Conservation (phyloP, 2,797 vertebrate genomes). For the Lindbergichthys nudifrons region DNA sequence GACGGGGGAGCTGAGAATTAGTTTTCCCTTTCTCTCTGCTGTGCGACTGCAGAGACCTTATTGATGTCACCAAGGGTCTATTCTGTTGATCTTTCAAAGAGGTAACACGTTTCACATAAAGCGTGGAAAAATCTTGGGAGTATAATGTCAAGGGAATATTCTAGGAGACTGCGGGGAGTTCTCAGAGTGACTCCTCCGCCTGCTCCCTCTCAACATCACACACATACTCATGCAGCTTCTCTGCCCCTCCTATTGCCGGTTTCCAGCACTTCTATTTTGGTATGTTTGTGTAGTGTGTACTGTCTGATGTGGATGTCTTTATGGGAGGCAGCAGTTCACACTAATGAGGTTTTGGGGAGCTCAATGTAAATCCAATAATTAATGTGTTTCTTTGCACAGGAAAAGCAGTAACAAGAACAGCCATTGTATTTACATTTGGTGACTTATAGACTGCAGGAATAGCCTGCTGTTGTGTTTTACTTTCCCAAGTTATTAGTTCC, state of each 20-base stretch:
- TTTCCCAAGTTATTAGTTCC: neutral
- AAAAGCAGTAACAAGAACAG: constrained; percentile 17
- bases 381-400: constrained; percentile 41
- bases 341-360: constrained; percentile 59
- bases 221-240: constrained; percentile 34
- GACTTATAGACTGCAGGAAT: constrained; percentile 3
- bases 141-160: constrained; percentile 65
- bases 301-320: constrained; percentile 49
- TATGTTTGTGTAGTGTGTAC: constrained; percentile 57
- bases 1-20: constrained; percentile 70
- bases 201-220: constrained; percentile 64
- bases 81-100: constrained; percentile 74
- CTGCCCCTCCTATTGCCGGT: constrained; percentile 33
- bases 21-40: constrained; percentile 48
- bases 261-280: constrained; percentile 65
- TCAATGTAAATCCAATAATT: constrained; percentile 54
- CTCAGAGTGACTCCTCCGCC: constrained; percentile 38
- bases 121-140: constrained; percentile 51
- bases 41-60: constrained; percentile 52
- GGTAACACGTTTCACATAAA: constrained; percentile 55
- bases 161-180: constrained; percentile 31
- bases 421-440: constrained; percentile 34
- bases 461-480: neutral
- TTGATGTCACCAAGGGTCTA: constrained; percentile 67
- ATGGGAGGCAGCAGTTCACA: constrained; percentile 41